A percentile compares a stretch with the other conserved stretches of the same genome.
Conservation (phyloP, 2,797 vertebrate genomes). For the Cyclura pinguis region DNA sequence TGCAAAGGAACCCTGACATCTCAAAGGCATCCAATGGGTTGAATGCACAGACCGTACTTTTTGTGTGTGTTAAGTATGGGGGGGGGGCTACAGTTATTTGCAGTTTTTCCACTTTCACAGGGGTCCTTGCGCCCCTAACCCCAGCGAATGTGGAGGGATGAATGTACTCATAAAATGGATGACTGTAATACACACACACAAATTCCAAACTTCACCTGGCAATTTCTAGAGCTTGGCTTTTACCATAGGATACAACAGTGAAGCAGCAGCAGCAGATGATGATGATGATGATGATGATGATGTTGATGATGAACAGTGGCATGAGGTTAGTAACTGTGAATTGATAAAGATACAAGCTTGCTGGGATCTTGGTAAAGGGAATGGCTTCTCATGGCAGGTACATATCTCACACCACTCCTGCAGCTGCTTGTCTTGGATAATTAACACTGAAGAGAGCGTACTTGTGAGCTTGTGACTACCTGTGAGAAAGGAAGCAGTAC, state of each 20-base stretch:
- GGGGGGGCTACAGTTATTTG: too few relatives aligned
- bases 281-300: too few relatives aligned
- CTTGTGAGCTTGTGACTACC: neutral
- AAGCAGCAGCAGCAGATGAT: neutral
- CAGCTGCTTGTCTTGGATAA: conserved; percentile 91
- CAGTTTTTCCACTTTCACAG: too few relatives aligned
- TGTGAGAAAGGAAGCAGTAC: neutral
- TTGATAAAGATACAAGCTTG: neutral
- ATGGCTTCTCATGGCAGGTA: neutral
- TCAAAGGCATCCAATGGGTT: too few relatives aligned
- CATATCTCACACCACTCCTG: neutral
- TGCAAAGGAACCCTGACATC: too few relatives aligned
- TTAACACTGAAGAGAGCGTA: conserved; percentile 86
- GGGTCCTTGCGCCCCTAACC: too few relatives aligned
- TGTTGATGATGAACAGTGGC: neutral
- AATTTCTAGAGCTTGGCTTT: neutral
- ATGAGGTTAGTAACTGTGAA: neutral
- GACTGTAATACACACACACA: neutral
- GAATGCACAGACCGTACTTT: too few relatives aligned
- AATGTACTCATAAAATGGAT: neutral
- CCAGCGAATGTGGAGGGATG: too few relatives aligned
- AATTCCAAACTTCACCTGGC: too few relatives aligned
- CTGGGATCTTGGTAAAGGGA: neutral
- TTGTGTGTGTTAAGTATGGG: too few relatives aligned
- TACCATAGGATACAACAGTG: neutral